Percentiles rank a stretch among this genome's conserved stretches.
Conservation (phyloP, 2,113 vertebrate genomes). For the Triplophysa rosa region DNA sequence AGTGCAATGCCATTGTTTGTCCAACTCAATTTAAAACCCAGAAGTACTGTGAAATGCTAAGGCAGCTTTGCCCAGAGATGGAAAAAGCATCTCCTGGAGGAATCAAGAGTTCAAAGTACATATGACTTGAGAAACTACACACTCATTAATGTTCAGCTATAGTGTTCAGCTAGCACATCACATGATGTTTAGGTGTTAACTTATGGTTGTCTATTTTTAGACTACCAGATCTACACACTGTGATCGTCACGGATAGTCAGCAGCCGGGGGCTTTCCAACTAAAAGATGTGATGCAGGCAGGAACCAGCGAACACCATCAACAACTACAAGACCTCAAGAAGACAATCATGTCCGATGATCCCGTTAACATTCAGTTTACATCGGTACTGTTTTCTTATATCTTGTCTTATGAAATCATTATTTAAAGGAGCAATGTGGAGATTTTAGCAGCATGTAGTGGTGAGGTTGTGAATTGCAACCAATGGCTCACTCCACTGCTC, state of each 20-base stretch:
- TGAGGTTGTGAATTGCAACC: too few relatives aligned
- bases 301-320: slow-evolving; percentile 68
- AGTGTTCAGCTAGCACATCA: neutral
- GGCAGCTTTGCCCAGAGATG: slow-evolving; percentile 85
- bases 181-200: neutral
- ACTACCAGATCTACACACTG: slow-evolving; percentile 81
- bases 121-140: neutral
- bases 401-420: too few relatives aligned
- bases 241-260: slow-evolving; percentile 79
- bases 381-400: slow-evolving; percentile 74
- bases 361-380: slow-evolving; percentile 94
- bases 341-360: slow-evolving; percentile 80
- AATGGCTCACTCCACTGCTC: too few relatives aligned
- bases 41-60: slow-evolving; percentile 86
- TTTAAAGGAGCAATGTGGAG: too few relatives aligned
- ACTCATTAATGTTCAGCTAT: neutral
- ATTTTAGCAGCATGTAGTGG: too few relatives aligned
- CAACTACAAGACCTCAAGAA: slow-evolving; percentile 76
- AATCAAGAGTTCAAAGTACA: slow-evolving; percentile 84
- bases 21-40: slow-evolving; percentile 85
- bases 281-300: slow-evolving; percentile 83
- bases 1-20: slow-evolving; percentile 87
- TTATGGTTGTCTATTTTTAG: slow-evolving; percentile 62
- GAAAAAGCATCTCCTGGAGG: slow-evolving; percentile 76
- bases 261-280: slow-evolving; percentile 81